phyloP scores from a whole-genome alignment of 35 echinoderm and acorn worm genomes.

The Lytechinus variegatus region DNA sequence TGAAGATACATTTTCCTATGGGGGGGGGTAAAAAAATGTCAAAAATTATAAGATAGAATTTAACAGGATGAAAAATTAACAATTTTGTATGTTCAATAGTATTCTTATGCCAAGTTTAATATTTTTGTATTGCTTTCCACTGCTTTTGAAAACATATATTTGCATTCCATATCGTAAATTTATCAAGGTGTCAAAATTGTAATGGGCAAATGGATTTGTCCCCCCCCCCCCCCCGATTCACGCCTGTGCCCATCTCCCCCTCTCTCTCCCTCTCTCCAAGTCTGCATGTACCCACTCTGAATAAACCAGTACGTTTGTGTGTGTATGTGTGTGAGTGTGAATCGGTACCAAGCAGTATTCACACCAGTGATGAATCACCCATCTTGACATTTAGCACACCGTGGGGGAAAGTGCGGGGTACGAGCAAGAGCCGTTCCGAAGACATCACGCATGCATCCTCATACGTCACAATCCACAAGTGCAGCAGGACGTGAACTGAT shows the following conservation, averaged over 20 bases:
- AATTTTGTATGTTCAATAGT: no score
- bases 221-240: neutral
- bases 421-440: neutral
- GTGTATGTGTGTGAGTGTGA: neutral
- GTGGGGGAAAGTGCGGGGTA: constrained; percentile 18
- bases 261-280: neutral
- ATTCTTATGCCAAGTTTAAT: no score
- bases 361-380: constrained; percentile 29
- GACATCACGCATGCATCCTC: neutral
- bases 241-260: neutral
- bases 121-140: no score
- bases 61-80: no score
- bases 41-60: no score
- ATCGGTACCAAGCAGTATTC: neutral
- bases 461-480: neutral
- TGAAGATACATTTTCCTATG: no score
- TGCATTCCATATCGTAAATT: no score
- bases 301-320: neutral
- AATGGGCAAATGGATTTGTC: no score
- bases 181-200: no score
- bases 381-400: constrained; percentile 16
- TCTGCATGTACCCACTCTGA: no score
- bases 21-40: no score
- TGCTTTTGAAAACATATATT: no score
- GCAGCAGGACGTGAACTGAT: constrained; percentile 26